Evolutionary conservation across 2,888 invertebrate species (phyloP), one percentile per base, ranked within the genome.

Genomic region (Nomada fucata): DNA sequence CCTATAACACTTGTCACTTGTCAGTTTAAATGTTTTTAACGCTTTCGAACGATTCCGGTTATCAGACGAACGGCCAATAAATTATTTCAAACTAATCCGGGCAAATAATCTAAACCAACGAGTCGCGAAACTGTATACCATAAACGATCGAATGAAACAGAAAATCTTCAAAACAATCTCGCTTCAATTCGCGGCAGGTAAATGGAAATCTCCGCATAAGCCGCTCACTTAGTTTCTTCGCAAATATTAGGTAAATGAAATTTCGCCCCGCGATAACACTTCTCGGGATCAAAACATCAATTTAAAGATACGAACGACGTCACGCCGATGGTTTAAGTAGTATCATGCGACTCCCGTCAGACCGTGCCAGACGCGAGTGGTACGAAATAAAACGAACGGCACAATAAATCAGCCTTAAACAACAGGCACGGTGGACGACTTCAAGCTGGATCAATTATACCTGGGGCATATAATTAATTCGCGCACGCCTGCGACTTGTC

Each of bases 341-440:
- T 67, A 73, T 36, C 2, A 15, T 7, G 10, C 36, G 29, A 20
- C 18, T 67, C 26, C 3, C n/a, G 29, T 65, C 76, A 44, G 72
- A 53, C 72, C 3, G 23, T 44, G 26, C 44, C 18, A 7, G 55
- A 64, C 36, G 7, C 10, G 71, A 71, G 50, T 57, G 47, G 59
- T 50, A 11, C 2, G 10, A 36, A 42, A 10, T 4, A 15, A 15
- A 36, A 65, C n/a, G n/a, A 60, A 1, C 11, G 52, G 3, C 3
- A n/a, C 44, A 60, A 60, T 72, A 53, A 60, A 60, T 65, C 59
- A 77, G 29, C 36, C 36, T 42, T 2, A 23, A 47, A 11, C 20
- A 63, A n/a, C 53, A 20, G 13, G 3, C 61, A 7, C 5, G 47
- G 29, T 15, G 44, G 18, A 13, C 47, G 42, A 13, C 11, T 15